Percentiles rank a stretch among this genome's conserved stretches.
phyloP scores from a whole-genome alignment of 2,888 invertebrate species.

The Xestia rhomboidea region DNA sequence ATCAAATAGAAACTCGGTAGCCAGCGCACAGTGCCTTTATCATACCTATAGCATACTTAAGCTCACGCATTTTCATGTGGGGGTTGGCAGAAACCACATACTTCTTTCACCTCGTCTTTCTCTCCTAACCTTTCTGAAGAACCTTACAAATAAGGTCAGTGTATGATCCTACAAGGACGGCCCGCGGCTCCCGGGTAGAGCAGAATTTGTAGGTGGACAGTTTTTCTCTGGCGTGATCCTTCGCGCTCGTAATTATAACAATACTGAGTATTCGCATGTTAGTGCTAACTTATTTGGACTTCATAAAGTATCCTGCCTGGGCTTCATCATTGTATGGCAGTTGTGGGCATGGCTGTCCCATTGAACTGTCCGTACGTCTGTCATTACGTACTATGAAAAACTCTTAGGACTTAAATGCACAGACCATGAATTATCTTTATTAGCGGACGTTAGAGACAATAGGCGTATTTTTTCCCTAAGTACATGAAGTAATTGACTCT shows the following conservation, averaged over 20 bases:
- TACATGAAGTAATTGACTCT: constrained; percentile 8
- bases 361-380: constrained; percentile 27
- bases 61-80: neutral
- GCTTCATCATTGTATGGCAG: neutral
- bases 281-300: neutral
- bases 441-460: constrained; percentile 2
- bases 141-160: neutral
- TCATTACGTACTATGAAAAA: constrained; percentile 7
- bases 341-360: neutral
- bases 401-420: constrained; percentile 18
- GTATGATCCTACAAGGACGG: neutral
- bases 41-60: too few species aligned
- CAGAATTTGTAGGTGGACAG: neutral
- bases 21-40: neutral
- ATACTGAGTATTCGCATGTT: neutral
- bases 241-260: neutral
- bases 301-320: neutral
- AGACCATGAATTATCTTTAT: constrained; percentile 9
- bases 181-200: neutral
- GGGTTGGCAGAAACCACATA: neutral
- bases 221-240: neutral
- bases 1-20: neutral
- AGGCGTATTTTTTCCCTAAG: neutral
- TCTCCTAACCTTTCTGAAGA: neutral
- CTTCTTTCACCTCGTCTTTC: neutral